Base-by-base conservation (phyloP, 2,888 invertebrate genomes). In the Blera fallax region DNA sequence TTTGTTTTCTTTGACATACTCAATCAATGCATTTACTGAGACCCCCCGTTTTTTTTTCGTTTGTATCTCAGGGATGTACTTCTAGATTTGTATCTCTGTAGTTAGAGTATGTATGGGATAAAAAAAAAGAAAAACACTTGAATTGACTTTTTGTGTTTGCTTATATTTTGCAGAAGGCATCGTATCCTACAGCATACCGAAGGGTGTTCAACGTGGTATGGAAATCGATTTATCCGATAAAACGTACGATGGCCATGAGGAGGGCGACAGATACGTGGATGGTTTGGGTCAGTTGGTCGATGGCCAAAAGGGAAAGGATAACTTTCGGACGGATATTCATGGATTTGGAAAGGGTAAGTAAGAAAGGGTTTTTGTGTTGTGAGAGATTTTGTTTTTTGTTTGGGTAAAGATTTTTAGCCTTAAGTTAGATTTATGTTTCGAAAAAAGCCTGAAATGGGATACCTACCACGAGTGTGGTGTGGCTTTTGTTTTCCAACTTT, bases 261-360 rank as follows among this genome's bases (percentile, higher is more conserved):
- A 94, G 89, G 93, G 93, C 78, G 94, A 94, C 88, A 93, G 94
- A 87, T 93, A 95, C 88, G 94, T 94, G 84, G 94, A 95, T 65
- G 97, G 97, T 14, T 92, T 97, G 73, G 97, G 97, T 70, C 96
- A 96, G 92, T 93, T 97, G 89, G 94, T 95, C 62, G 96, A 97
- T 91, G 96, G 96, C 16, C 94, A 95, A 88, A 94, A 94, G 90
- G 96, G 96, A 82, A 94, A 94, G 87, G 95, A 95, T 90, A 96
- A 96, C 93, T 96, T 96, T 92, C 93, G 94, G 88, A 93, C 94
- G 79, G 95, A 95, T 90, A 92, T 93, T 87, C 94, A 94, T 88
- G 95, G 94, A 88, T 93, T 94, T 90, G 95, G 95, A 84, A 95
- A 95, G 93, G 95, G 95, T 95, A 91, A 93, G 91, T 89, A 18